These are phyloP conservation scores for Peromyscus eremicus DNA, from an alignment of 2,797 vertebrate genomes.

Conservation along the genomic window DNA sequence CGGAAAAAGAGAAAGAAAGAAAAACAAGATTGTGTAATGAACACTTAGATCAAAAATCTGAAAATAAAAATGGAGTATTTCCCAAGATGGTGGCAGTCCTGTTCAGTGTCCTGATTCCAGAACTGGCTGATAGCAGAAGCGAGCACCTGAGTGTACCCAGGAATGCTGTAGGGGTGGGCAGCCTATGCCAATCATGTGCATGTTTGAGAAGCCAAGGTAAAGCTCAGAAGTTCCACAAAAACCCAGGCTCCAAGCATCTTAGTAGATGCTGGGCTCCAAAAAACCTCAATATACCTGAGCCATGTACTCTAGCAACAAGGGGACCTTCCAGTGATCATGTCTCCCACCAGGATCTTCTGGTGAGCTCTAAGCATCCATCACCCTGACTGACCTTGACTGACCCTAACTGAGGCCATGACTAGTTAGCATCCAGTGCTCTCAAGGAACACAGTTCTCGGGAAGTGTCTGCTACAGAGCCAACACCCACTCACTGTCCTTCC, in stretches of 20 bases:
- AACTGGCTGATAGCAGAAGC: neutral
- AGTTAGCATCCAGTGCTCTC: neutral
- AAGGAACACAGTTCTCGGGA: neutral
- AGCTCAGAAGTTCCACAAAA: neutral
- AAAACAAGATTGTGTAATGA: neutral
- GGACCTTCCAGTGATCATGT: neutral
- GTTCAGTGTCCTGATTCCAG: neutral
- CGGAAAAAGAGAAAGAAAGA: neutral
- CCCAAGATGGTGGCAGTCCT: neutral
- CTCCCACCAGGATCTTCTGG: neutral
- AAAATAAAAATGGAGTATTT: neutral
- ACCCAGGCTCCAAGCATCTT: neutral
- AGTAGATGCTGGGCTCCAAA: neutral
- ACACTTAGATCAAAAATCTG: neutral
- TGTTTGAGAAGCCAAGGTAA: neutral
- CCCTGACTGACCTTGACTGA: neutral
- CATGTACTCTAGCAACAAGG: neutral
- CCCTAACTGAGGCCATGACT: neutral
- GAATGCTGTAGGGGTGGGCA: neutral
- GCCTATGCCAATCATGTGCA: neutral
- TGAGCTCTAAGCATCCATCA: neutral
- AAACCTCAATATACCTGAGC: neutral
- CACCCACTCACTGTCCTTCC: neutral
- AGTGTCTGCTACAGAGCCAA: neutral
- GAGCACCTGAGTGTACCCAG: neutral